phyloP scores from a whole-genome alignment of 2,888 invertebrate species.

The Trichopria drosophilae region DNA sequence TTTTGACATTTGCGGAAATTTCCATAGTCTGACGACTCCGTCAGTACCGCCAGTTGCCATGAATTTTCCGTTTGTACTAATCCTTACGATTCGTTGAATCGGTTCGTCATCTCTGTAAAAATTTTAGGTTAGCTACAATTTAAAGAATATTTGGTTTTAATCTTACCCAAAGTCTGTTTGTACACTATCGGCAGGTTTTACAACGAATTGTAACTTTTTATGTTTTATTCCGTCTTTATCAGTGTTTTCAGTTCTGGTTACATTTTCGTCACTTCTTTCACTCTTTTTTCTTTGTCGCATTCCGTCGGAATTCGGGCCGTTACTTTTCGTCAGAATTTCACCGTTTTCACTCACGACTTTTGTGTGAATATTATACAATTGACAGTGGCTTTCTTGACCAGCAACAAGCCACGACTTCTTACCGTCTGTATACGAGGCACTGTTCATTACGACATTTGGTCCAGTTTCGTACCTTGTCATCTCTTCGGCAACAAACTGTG shows the following conservation, averaged over 20 bases:
- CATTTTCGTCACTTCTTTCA: conserved; percentile 58
- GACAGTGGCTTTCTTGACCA: conserved; percentile 90
- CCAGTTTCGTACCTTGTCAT: conserved; percentile 88
- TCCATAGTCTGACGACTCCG: conserved; percentile 84
- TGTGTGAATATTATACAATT: conserved; percentile 73
- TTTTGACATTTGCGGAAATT: conserved; percentile 78
- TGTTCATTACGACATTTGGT: conserved; percentile 89
- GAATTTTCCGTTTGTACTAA: conserved; percentile 74
- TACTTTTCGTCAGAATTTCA: conserved; percentile 62
- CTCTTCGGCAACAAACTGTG: conserved; percentile 82
- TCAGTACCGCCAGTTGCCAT: conserved; percentile 93
- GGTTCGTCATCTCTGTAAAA: conserved; percentile 68
- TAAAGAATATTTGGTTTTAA: conserved; percentile 1
- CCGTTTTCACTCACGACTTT: conserved; percentile 59
- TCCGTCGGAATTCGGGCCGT: conserved; percentile 42
- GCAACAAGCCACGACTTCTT: conserved; percentile 81
- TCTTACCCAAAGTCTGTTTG: conserved; percentile 80
- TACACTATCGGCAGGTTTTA: conserved; percentile 77
- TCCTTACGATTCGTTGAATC: conserved; percentile 82
- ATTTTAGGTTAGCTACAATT: conserved; percentile 4
- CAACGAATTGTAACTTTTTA: conserved; percentile 72
- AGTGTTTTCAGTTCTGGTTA: conserved; percentile 38
- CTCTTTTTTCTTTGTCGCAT: conserved; percentile 64
- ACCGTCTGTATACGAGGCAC: conserved; percentile 72
- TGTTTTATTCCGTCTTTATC: conserved; percentile 27